These are phyloP conservation scores for Drosophila kepulauana DNA, from an alignment of 1,140 invertebrate species.

Conservation along the genomic window DNA sequence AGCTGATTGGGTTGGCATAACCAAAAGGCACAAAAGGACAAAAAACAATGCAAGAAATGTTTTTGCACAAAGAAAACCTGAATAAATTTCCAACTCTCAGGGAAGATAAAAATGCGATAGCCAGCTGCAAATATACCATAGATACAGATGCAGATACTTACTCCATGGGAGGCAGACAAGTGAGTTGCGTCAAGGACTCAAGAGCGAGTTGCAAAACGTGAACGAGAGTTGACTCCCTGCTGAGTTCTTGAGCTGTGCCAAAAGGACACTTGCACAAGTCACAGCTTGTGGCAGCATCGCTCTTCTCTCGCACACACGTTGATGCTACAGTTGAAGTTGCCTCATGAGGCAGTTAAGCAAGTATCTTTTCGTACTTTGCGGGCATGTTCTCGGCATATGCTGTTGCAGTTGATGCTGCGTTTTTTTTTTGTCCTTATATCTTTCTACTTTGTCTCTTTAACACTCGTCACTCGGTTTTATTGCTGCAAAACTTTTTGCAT, in stretches of 20 bases:
- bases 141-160: slow-evolving; percentile 18
- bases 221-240: slow-evolving; percentile 17
- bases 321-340: not conserved
- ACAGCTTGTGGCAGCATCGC: slow-evolving; percentile 10
- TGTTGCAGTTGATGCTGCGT: slow-evolving; percentile 1
- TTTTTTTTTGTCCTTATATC: not conserved
- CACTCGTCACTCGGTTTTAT: slow-evolving; percentile 2
- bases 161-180: slow-evolving; percentile 1
- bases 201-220: slow-evolving; percentile 7
- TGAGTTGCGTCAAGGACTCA: slow-evolving; percentile 14
- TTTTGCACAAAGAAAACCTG: slow-evolving; percentile 3
- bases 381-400: slow-evolving; percentile 19
- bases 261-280: slow-evolving; percentile 12
- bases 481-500: slow-evolving; percentile 2
- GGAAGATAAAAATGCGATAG: slow-evolving; percentile 2
- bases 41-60: slow-evolving; percentile 5
- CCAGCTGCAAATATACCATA: slow-evolving; percentile 3
- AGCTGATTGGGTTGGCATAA: slow-evolving; percentile 26
- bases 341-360: slow-evolving; percentile 1
- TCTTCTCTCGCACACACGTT: not conserved
- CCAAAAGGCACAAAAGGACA: not conserved
- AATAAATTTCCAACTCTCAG: slow-evolving; percentile 4
- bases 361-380: not conserved
- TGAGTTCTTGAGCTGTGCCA: slow-evolving; percentile 13
- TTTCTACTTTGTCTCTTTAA: slow-evolving; percentile 1